Evolutionary conservation across 1,140 invertebrate genomes (phyloP).

Genomic region (Drosophila athabasca): DNA sequence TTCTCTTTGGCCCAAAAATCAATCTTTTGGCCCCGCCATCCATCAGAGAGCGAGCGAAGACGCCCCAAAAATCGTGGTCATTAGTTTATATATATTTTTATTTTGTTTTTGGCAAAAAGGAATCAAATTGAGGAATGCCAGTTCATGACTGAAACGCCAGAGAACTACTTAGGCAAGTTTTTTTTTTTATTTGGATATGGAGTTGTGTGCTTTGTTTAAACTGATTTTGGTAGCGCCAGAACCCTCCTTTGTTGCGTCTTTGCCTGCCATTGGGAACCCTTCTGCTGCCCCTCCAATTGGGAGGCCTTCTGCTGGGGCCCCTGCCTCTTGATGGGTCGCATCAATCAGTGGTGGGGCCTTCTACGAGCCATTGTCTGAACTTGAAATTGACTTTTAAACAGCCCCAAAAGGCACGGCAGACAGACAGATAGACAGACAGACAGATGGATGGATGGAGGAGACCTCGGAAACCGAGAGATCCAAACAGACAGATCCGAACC

Average conservation of each 20-base stretch:
- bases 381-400: constrained; percentile 76
- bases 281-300: neutral
- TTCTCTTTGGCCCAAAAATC: constrained; percentile 48
- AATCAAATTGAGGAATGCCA: constrained; percentile 47
- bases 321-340: constrained; percentile 63
- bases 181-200: neutral
- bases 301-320: neutral
- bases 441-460: constrained; percentile 3
- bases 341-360: constrained; percentile 60
- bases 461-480: constrained; percentile 10
- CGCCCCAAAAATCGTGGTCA: constrained; percentile 77
- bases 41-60: constrained; percentile 37
- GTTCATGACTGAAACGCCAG: constrained; percentile 59
- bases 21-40: constrained; percentile 42
- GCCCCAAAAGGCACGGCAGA: constrained; percentile 34
- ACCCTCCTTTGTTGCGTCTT: constrained; percentile 1
- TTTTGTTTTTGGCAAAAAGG: constrained; percentile 29
- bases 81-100: constrained; percentile 54
- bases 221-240: constrained; percentile 37
- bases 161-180: constrained; percentile 65
- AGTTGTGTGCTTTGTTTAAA: constrained; percentile 62
- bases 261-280: constrained; percentile 1
- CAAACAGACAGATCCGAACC: constrained; percentile 32
- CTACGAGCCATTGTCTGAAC: constrained; percentile 67
- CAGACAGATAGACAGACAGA: constrained; percentile 10